phyloP scores from a whole-genome alignment of 2,113 vertebrate genomes.

The Coregonus clupeaformis region DNA sequence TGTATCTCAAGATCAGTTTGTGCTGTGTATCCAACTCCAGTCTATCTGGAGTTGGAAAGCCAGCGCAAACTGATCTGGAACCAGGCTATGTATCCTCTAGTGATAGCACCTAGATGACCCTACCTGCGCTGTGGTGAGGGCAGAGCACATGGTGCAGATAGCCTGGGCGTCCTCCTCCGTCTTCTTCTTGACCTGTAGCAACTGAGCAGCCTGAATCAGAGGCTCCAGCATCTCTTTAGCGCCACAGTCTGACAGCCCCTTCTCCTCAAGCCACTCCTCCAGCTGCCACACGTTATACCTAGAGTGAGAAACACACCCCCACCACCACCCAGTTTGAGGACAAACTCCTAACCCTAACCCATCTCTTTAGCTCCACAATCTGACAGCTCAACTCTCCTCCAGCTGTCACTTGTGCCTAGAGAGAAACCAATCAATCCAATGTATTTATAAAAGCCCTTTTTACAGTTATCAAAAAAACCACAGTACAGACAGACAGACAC shows the following conservation, averaged over 20 bases:
- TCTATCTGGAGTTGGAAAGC: no score
- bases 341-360: not conserved
- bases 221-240: constrained; percentile 92
- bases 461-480: no score
- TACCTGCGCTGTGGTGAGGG: constrained; percentile 90
- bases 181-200: constrained; percentile 96
- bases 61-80: no score
- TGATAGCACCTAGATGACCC: no score
- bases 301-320: constrained; percentile 5
- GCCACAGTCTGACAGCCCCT: constrained; percentile 83
- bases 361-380: not conserved
- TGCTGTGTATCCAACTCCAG: no score
- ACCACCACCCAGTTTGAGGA: not conserved
- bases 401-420: not conserved
- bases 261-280: constrained; percentile 93
- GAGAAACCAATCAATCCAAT: no score
- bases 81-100: no score
- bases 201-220: constrained; percentile 92
- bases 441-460: no score
- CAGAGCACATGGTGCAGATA: constrained; percentile 89
- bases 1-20: no score
- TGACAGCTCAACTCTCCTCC: not conserved
- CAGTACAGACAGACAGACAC: not conserved
- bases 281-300: constrained; percentile 97
- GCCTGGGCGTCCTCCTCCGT: constrained; percentile 90